phyloP scores from a whole-genome alignment of 2,113 vertebrate species.

The Conger conger region DNA sequence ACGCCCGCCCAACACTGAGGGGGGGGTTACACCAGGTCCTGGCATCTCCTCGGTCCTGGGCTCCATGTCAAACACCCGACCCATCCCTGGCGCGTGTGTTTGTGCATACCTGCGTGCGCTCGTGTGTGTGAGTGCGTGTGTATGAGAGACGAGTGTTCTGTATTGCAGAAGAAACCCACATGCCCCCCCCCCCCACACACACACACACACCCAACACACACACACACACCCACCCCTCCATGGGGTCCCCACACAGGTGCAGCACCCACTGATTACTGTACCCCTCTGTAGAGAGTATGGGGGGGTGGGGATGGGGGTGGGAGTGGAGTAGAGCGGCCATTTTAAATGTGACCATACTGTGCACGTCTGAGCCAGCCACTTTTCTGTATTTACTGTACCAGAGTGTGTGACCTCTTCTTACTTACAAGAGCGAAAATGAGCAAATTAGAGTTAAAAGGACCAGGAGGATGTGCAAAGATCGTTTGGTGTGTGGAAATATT shows the following conservation, averaged over 20 bases:
- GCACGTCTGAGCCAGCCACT: neutral
- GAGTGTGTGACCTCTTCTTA: too few species aligned
- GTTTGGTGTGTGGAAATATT: too few species aligned
- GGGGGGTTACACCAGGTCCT: conserved; percentile 33
- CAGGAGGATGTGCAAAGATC: too few species aligned
- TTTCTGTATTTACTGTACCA: neutral
- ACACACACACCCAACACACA: too few species aligned
- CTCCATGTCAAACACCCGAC: neutral
- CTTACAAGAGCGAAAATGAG: neutral
- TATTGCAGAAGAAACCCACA: too few species aligned
- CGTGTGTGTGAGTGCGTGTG: too few species aligned
- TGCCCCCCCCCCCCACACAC: too few species aligned
- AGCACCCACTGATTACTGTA: conserved; percentile 4
- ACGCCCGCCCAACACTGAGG: conserved; percentile 52
- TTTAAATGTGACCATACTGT: neutral
- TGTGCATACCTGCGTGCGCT: too few species aligned
- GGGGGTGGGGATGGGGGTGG: neutral
- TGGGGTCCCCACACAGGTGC: conserved; percentile 25
- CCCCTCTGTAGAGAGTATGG: neutral
- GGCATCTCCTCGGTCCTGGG: neutral
- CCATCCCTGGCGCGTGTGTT: too few species aligned
- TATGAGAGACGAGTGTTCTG: too few species aligned
- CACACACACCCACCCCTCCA: neutral
- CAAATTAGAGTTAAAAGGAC: neutral
- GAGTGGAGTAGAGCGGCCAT: neutral